Percentiles rank a stretch among this genome's conserved stretches.
Evolutionary conservation across 2,888 invertebrate genomes (phyloP).

Genomic region (Platycnemis pennipes): DNA sequence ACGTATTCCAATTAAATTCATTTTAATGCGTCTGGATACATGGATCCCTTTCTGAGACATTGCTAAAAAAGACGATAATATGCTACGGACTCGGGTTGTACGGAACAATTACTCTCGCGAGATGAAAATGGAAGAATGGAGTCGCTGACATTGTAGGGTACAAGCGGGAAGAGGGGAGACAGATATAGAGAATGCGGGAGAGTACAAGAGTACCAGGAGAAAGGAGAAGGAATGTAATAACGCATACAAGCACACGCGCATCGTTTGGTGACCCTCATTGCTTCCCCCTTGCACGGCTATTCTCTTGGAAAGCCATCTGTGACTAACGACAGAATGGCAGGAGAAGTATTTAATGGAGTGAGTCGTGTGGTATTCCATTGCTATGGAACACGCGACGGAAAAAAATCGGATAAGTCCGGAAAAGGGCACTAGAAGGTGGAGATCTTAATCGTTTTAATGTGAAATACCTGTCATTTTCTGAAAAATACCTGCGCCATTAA

Average conservation of each 20-base stretch:
- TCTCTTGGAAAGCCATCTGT: not conserved
- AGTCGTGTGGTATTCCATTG: not conserved
- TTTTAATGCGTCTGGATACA: too few relatives aligned
- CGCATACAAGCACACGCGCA: not conserved
- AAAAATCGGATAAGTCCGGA: not conserved
- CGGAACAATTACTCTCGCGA: not conserved
- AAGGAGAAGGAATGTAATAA: not conserved
- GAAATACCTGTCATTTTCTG: not conserved
- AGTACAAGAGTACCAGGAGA: not conserved
- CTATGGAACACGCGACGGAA: not conserved
- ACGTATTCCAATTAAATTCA: too few relatives aligned
- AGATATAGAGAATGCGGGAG: not conserved
- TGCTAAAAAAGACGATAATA: too few relatives aligned
- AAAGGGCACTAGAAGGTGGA: not conserved
- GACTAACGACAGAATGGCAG: not conserved
- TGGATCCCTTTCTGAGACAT: too few relatives aligned
- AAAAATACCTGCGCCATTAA: not conserved
- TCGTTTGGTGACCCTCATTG: not conserved
- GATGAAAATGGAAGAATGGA: not conserved
- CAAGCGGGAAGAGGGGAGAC: too few relatives aligned
- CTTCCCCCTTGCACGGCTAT: not conserved
- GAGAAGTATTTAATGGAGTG: not conserved
- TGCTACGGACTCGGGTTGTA: not conserved
- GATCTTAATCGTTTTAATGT: not conserved
- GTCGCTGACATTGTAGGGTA: too few relatives aligned